Base-by-base conservation (phyloP, 1,140 invertebrate species). In the Ctenoplectra terminalis region DNA sequence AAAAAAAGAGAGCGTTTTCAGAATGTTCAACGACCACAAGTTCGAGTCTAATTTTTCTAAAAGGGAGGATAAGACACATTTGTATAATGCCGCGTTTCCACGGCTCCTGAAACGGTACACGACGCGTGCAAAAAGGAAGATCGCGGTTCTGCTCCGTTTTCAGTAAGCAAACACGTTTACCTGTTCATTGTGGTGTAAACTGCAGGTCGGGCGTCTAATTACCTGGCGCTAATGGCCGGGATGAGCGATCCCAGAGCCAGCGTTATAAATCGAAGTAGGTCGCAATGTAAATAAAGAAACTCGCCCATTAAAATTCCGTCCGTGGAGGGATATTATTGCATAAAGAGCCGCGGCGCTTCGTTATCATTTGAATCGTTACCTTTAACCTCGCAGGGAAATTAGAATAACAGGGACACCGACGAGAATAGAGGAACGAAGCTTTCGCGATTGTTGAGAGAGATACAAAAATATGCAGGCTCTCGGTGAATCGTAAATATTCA, bases 351-450 rank as follows among this genome's bases (percentile, higher is more conserved):
- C 15, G 29, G 26, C 23, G 69, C 58, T 43, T 80, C 70, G 78
- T 80, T 71, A 74, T 80, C 78, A 52, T 80, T 73, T 74, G 70
- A 74, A 80, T 80, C 76, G 67, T 69, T 71, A 61, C 76, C 46
- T 71, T 79, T 61, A 61, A 61, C 76, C 76, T 50, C n/a, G 40
- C 26, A 15, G n/a, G 5, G 4, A 43, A 69, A 69, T 76, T 69
- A 17, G 52, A 61, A 60, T 61, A 71, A 60, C 54, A 79, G n/a
- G 54, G 34, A 50, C 67, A 23, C 5, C 5, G 20, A n/a, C 6
- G n/a, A 52, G 7, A 46, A 46, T 26, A 20, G 58, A n/a, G 46
- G 11, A 23, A 1, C 43, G 31, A 58, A 23, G 50, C 63, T 46
- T n/a, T 13, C n/a, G 1, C 6, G 26, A 50, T 56, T 56, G 63